These are phyloP conservation scores for Embidobia sp. DNA, from an alignment of 2,888 invertebrate species.

Conservation along the genomic window DNA sequence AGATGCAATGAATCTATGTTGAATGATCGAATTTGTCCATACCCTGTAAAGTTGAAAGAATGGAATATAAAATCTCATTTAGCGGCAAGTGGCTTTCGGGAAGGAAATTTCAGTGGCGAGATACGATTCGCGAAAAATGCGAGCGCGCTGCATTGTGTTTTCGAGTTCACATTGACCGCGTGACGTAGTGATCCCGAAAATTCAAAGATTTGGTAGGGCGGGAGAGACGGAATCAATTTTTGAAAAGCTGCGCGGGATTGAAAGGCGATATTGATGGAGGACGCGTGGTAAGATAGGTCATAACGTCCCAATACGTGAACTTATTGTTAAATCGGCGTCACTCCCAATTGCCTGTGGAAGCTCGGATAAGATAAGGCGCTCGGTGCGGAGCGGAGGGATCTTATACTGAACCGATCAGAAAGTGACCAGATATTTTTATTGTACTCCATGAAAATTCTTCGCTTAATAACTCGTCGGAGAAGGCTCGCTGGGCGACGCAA, in stretches of 20 bases:
- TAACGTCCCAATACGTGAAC: slow-evolving; percentile 41
- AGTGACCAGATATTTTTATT: slow-evolving; percentile 74
- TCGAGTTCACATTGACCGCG: slow-evolving; percentile 52
- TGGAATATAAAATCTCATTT: slow-evolving; percentile 40
- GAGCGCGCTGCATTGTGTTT: slow-evolving; percentile 45
- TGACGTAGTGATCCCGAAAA: slow-evolving; percentile 59
- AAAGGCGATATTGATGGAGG: slow-evolving; percentile 50
- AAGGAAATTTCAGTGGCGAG: slow-evolving; percentile 26
- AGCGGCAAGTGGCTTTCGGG: slow-evolving; percentile 26
- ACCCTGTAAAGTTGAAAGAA: slow-evolving; percentile 5
- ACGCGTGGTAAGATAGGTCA: slow-evolving; percentile 19
- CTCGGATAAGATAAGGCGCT: slow-evolving; percentile 37
- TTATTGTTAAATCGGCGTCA: slow-evolving; percentile 63
- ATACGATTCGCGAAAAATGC: slow-evolving; percentile 36
- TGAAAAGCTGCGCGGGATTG: slow-evolving; percentile 44
- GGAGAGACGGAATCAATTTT: slow-evolving; percentile 37
- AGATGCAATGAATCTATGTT: neutral
- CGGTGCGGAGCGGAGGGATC: slow-evolving; percentile 23
- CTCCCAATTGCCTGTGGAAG: slow-evolving; percentile 26
- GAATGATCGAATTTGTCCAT: slow-evolving; percentile 24
- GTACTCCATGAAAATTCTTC: slow-evolving; percentile 77
- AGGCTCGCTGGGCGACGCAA: slow-evolving; percentile 18
- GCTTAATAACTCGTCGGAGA: slow-evolving; percentile 73
- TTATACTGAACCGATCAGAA: slow-evolving; percentile 49
- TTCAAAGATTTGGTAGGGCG: slow-evolving; percentile 35